Conservation (phyloP, 2,113 vertebrate genomes). For the Lagopus leucura region DNA sequence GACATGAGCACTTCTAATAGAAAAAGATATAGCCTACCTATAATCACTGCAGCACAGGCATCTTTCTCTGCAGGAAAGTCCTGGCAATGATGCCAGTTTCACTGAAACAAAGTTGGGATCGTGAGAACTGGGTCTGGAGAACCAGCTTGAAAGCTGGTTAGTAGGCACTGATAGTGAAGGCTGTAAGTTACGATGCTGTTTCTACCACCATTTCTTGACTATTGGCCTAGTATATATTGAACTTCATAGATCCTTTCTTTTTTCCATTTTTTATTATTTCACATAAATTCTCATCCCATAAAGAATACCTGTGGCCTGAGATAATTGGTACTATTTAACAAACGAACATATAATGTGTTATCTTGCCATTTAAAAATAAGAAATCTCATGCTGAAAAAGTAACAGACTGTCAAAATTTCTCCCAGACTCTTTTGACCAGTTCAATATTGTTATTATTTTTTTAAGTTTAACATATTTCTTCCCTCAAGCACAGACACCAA, state of each 20-base stretch:
- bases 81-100: not conserved
- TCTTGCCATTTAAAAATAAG: not conserved
- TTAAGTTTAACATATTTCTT: slow-evolving; percentile 2
- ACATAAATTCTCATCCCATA: not conserved
- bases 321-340: not conserved
- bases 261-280: not conserved
- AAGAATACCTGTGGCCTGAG: not conserved
- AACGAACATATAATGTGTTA: not conserved
- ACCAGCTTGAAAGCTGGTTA: not conserved
- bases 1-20: not conserved
- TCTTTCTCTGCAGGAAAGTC: not conserved
- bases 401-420: not conserved
- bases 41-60: not conserved
- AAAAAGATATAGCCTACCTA: not conserved
- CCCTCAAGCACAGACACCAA: not conserved
- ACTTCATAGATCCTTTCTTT: not conserved
- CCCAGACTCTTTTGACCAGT: not conserved
- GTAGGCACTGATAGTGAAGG: rapidly evolving
- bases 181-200: not conserved
- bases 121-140: not conserved
- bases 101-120: not conserved
- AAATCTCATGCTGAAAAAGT: not conserved
- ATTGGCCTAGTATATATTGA: not conserved
- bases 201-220: not conserved
- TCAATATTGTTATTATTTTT: not conserved